These are phyloP conservation scores for Vipera ursinii DNA, from an alignment of 2,797 vertebrate genomes.

Conservation along the genomic window DNA sequence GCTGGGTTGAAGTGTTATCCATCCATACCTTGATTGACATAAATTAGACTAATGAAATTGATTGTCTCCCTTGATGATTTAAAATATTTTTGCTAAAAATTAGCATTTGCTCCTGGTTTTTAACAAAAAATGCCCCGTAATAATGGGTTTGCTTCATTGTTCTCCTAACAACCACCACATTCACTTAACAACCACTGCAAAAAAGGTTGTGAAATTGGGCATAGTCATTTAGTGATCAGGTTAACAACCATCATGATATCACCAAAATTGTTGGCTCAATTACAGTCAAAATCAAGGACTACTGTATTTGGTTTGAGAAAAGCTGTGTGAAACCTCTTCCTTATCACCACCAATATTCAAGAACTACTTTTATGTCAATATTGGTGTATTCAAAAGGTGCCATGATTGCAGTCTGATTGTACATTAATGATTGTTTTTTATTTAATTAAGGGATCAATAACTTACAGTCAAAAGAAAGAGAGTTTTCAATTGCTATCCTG, in stretches of 20 bases:
- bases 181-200: no score
- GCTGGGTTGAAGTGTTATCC: neutral
- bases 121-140: neutral
- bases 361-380: constrained; percentile 37
- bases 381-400: constrained; percentile 39
- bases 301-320: neutral
- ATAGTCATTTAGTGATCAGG: neutral
- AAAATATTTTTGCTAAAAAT: neutral
- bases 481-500: neutral
- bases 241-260: neutral
- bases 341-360: neutral
- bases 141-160: neutral
- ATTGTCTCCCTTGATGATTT: neutral
- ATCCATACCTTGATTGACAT: neutral
- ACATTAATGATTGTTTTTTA: constrained; percentile 35
- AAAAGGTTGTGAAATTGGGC: no score
- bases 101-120: neutral
- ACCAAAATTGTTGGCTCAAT: no score
- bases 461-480: constrained; percentile 9
- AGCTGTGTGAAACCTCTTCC: neutral
- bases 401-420: constrained; percentile 29
- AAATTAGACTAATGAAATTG: neutral
- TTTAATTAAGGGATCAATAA: constrained; percentile 36
- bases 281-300: neutral
- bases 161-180: no score